These are phyloP conservation scores for Drosophila nasuta DNA, from an alignment of 1,140 invertebrate genomes.

Conservation along the genomic window DNA sequence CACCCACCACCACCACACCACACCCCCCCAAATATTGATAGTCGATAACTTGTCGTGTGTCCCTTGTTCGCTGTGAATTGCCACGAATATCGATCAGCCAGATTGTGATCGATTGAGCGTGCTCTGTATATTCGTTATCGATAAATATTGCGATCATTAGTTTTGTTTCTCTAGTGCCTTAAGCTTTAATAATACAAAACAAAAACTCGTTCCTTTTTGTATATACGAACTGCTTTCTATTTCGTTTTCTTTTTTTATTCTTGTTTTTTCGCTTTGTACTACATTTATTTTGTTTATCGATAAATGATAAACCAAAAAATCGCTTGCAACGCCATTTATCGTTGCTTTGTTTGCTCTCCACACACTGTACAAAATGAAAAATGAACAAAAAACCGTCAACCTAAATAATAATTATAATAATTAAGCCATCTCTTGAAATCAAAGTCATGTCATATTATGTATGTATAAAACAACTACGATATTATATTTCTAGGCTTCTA, in stretches of 20 bases:
- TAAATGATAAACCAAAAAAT: conserved; percentile 8
- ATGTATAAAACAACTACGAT: conserved; percentile 17
- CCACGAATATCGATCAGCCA: background rate
- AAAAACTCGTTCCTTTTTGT: background rate
- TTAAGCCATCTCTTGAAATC: conserved; percentile 10
- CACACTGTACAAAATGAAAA: conserved; percentile 28
- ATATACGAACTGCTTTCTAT: conserved; percentile 2
- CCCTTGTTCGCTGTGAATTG: background rate
- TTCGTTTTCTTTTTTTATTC: background rate
- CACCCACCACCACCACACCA: background rate
- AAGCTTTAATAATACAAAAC: background rate
- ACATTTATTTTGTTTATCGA: conserved; percentile 33
- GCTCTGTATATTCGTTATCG: conserved; percentile 10
- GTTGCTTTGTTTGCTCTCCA: conserved; percentile 29
- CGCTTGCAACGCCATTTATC: conserved; percentile 24
- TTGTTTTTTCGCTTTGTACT: conserved; percentile 24
- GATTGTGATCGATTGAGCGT: background rate
- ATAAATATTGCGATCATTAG: conserved; percentile 7
- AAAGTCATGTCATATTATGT: conserved; percentile 12
- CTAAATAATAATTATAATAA: background rate
- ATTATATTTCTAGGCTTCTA: conserved; percentile 18
- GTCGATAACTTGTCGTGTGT: background rate
- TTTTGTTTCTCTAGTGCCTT: conserved; percentile 12
- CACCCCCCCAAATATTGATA: background rate
- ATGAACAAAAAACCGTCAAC: background rate